Evolutionary conservation across 2,888 invertebrate species (phyloP).

Genomic region (Resseliella maxima): DNA sequence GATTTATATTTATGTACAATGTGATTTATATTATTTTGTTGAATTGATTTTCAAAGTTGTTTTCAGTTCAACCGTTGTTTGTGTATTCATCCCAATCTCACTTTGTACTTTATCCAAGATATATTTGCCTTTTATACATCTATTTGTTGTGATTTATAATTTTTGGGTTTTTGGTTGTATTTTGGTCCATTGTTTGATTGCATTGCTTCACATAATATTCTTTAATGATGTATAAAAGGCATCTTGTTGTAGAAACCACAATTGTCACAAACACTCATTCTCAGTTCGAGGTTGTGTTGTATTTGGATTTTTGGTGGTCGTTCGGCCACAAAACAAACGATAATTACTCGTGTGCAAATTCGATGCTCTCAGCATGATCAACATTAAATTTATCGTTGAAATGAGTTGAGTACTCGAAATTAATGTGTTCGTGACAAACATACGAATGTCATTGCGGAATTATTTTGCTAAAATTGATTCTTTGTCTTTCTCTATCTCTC

Average conservation of each 20-base stretch:
- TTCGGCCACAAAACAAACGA: background rate
- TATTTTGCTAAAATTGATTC: background rate
- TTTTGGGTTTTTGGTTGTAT: background rate
- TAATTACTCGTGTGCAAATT: slow-evolving; percentile 5
- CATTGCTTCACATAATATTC: background rate
- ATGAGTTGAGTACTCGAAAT: background rate
- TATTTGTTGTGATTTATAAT: background rate
- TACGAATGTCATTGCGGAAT: background rate
- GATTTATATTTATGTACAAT: too few species aligned
- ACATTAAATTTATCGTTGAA: background rate
- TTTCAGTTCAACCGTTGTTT: too few species aligned
- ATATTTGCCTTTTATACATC: too few species aligned
- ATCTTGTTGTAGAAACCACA: background rate
- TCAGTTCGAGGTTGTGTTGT: background rate
- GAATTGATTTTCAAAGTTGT: too few species aligned
- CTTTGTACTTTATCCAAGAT: too few species aligned
- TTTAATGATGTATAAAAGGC: background rate
- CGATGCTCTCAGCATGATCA: background rate
- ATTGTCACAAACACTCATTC: slow-evolving; percentile 28
- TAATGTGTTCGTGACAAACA: slow-evolving; percentile 33
- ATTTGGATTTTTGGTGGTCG: background rate
- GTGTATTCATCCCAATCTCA: too few species aligned
- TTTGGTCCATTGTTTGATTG: background rate
- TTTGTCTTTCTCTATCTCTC: background rate
- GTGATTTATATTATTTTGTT: too few species aligned